These are phyloP conservation scores for Camelus dromedarius DNA, from an alignment of 2,113 vertebrate species.

Conservation along the genomic window DNA sequence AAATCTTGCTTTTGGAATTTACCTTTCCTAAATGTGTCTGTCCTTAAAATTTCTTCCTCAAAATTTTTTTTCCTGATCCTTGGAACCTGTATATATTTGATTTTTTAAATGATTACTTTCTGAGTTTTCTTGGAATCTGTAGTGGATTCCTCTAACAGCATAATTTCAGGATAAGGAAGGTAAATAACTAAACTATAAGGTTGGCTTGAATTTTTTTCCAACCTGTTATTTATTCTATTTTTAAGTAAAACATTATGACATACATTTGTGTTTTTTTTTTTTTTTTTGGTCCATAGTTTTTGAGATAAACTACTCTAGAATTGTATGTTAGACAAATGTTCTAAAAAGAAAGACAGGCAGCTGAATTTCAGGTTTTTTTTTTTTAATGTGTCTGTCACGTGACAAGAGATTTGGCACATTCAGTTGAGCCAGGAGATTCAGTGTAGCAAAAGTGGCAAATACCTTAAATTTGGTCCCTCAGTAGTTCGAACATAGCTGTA, in stretches of 20 bases:
- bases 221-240: not conserved
- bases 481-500: not conserved
- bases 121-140: not conserved
- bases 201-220: not conserved
- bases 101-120: not conserved
- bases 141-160: not conserved
- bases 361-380: not conserved
- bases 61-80: not conserved
- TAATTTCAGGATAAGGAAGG: not conserved
- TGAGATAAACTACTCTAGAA: not conserved
- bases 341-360: conserved; percentile 38
- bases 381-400: conserved; percentile 46
- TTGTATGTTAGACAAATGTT: not conserved
- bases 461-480: not conserved
- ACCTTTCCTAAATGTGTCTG: not conserved
- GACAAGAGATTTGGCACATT: conserved; percentile 2
- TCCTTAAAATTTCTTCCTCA: conserved; percentile 2
- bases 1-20: not conserved
- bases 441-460: not conserved
- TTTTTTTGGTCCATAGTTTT: not conserved
- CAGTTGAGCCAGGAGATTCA: not conserved
- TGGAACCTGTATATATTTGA: not conserved
- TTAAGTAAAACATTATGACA: not conserved
- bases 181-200: not conserved
- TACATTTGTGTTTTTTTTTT: not conserved